These are phyloP conservation scores for Sebastes aleutianus DNA, from an alignment of 2,797 vertebrate species.

Conservation along the genomic window DNA sequence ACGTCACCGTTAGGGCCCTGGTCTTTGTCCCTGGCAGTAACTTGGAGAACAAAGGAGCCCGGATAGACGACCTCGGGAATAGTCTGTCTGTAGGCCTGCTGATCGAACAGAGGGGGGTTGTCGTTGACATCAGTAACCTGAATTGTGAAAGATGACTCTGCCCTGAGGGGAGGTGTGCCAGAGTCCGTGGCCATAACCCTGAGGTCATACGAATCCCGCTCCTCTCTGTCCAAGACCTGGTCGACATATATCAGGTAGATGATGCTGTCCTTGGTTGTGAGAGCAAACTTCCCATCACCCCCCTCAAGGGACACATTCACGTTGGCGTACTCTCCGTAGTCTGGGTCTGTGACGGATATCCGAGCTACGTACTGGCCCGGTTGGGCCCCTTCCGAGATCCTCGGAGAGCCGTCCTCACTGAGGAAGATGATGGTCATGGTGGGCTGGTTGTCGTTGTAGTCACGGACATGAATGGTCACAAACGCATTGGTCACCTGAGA, in stretches of 20 bases:
- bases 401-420: constrained; percentile 94
- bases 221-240: constrained; percentile 92
- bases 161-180: constrained; percentile 91
- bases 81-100: constrained; percentile 90
- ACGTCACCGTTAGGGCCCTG: constrained; percentile 94
- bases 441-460: constrained; percentile 98
- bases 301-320: constrained; percentile 97
- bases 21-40: constrained; percentile 94
- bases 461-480: constrained; percentile 95
- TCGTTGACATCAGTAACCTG: constrained; percentile 96
- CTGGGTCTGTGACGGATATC: constrained; percentile 97
- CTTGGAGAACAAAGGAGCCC: constrained; percentile 95
- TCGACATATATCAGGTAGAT: constrained; percentile 98
- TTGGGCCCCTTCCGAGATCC: constrained; percentile 96
- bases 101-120: constrained; percentile 94
- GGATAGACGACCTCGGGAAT: constrained; percentile 95
- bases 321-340: constrained; percentile 96
- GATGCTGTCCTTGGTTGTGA: constrained; percentile 98
- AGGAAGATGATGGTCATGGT: constrained; percentile 99
- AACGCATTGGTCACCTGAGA: constrained; percentile 90
- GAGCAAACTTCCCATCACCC: constrained; percentile 96
- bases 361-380: constrained; percentile 96
- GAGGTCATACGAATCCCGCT: constrained; percentile 93
- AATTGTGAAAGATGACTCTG: constrained; percentile 95
- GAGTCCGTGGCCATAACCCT: constrained; percentile 95